Evolutionary conservation across 92 coral and sea anemone species (phyloP), one percentile per base, ranked within the genome.

Genomic region (Metridium senile): DNA sequence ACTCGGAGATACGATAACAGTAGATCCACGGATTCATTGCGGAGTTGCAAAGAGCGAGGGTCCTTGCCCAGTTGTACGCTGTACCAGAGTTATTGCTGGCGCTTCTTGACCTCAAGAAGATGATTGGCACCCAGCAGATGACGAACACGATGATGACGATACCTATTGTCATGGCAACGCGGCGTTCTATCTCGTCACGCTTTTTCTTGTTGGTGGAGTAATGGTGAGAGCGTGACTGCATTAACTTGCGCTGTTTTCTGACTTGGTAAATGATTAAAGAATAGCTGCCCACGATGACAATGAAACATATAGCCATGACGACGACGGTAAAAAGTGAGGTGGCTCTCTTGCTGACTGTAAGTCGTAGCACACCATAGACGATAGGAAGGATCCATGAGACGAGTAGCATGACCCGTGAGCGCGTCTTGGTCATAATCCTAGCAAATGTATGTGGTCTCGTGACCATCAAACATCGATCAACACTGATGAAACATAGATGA

Each of bases 1-100:
- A 91, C 51, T 88, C 97, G 28, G 82, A 81, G 77, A 89, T 89
- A 11, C 97, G 86, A 29, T 70, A 86, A 43, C 97, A 91, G 35
- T 91, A 91, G 58, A 91, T 88, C 97, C 93, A 91, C 1, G 93
- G 97, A 33, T 91, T 91, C 85, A 87, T 79, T 2, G 97, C 93
- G 9, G 93, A 88, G 78, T 91, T 91, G 66, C 89, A 89, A 35
- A 91, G 72, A 30, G 93, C 97, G 0, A 91, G 80, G 0, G 97
- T 87, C 1, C 97, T 84, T 26, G 93, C 97, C 97, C 97, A 91
- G 82, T 89, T 88, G 75, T 91, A 91, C 1, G 89, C 93, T 23
- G 84, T 78, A 9, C 97, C 93, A 20, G 79, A 68, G 54, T 87
- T 82, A 18, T 74, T 68, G 34, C 83, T 76, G 9, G 91, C 93